Base-by-base conservation (phyloP, 2,888 invertebrate species). In the Athalia cordata region DNA sequence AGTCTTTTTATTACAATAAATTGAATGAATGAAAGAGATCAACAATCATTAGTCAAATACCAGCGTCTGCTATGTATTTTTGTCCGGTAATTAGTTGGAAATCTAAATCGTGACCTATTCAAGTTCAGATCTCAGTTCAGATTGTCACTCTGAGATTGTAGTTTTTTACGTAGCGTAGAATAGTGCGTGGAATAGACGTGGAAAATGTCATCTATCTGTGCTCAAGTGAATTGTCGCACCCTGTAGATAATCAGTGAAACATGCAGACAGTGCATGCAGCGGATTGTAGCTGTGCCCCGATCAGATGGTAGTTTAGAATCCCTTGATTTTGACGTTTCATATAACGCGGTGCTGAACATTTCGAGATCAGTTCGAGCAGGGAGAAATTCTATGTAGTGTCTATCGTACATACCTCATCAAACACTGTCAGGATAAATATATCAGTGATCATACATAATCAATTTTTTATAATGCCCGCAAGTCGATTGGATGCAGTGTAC, bases 401-500 rank as follows among this genome's bases (percentile, higher is more conserved):
- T 68, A 43, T 4, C 47, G 11, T 49, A 13, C 1, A 49, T n/a
- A 62, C 9, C 7, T 13, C 29, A 62, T n/a, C 43, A 45, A 66
- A 66, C 13, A 66, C 45, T 11, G 13, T 29, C 64, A n/a, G 45
- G 47, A 45, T 47, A 43, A 49, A 67, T 29, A 67, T 50, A 50
- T 9, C 49, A 43, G 47, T 49, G 7, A 15, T 67, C 8, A 55
- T 29, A 55, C 9, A 11, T 55, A 55, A 15, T 62, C 13, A 29
- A 8, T 29, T 67, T 67, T 55, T 79, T 70, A 79, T 59, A 49
- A 90, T 90, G 90, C 86, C 89, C 43, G 89, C 86, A 0, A 90
- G 90, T 79, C 87, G 90, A 81, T 86, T 97, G 85, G 97, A 97
- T 89, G 94, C 95, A 80, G 92, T 96, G 76, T 98, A 98, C 89